These are phyloP conservation scores for Silurus asotus DNA, from an alignment of 2,113 vertebrate species.

Conservation along the genomic window DNA sequence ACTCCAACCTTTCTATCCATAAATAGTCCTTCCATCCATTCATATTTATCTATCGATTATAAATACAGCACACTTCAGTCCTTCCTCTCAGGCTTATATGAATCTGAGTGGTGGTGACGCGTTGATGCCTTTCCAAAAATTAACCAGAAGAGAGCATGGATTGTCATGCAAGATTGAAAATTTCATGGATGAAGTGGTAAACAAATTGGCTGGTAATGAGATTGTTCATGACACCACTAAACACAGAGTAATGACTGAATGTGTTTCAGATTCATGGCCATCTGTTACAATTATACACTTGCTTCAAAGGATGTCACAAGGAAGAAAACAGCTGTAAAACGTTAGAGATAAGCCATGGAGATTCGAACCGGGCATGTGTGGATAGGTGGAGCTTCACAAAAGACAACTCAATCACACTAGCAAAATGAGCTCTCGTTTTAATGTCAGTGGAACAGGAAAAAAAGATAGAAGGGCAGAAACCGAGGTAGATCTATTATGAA, in stretches of 20 bases:
- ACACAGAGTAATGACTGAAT: conserved; percentile 16
- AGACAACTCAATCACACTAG: background rate
- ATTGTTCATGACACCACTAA: conserved; percentile 36
- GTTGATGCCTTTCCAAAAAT: conserved; percentile 24
- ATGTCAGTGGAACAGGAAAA: background rate
- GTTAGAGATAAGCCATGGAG: background rate
- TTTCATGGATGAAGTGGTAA: conserved; percentile 47
- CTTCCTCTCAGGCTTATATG: background rate
- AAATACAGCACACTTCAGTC: background rate
- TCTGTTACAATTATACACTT: conserved; percentile 21
- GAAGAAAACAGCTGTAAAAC: conserved; percentile 10
- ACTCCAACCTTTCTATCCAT: background rate
- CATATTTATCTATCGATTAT: background rate
- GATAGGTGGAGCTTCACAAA: conserved; percentile 1
- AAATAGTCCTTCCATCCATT: background rate
- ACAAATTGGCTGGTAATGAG: conserved; percentile 41
- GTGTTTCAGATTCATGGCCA: conserved; percentile 32
- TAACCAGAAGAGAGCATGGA: conserved; percentile 21
- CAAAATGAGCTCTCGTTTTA: background rate
- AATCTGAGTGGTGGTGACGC: background rate
- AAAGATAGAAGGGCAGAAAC: conserved; percentile 15
- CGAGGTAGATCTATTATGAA: conserved; percentile 1
- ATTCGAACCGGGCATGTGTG: background rate
- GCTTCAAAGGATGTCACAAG: conserved; percentile 16
- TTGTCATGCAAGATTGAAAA: conserved; percentile 36